Conservation (phyloP, 2,888 invertebrate species). For the Carcina quercana region DNA sequence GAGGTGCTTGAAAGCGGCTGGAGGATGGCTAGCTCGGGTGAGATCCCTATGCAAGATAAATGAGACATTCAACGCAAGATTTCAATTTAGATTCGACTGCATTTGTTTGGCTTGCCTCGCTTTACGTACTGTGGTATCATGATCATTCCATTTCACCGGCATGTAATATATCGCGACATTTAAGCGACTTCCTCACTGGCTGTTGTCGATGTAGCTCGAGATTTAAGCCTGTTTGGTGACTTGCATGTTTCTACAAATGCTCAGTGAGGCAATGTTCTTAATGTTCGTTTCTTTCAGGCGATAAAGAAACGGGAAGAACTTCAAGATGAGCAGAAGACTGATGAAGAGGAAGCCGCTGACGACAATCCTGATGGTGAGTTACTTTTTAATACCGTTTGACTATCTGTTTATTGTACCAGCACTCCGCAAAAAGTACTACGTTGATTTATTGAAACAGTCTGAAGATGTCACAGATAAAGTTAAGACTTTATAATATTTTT, state of each 20-base stretch:
- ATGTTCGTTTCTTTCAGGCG: slow-evolving; percentile 46
- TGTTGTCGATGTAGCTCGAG: slow-evolving; percentile 30
- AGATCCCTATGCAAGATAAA: slow-evolving; percentile 55
- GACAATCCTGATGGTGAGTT: slow-evolving; percentile 61
- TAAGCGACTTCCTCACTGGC: slow-evolving; percentile 26
- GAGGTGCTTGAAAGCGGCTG: slow-evolving; percentile 69
- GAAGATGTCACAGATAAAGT: slow-evolving; percentile 7
- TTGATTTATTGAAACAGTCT: slow-evolving; percentile 1
- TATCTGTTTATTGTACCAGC: no score
- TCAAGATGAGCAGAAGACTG: slow-evolving; percentile 59
- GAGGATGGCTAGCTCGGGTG: slow-evolving; percentile 71
- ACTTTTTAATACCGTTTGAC: slow-evolving; percentile 2
- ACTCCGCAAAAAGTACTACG: no score
- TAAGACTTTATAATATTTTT: no score
- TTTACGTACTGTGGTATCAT: slow-evolving; percentile 45
- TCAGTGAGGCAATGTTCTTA: slow-evolving; percentile 19
- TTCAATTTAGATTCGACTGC: slow-evolving; percentile 61
- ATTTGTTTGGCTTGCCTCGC: slow-evolving; percentile 53
- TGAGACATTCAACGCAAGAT: slow-evolving; percentile 52
- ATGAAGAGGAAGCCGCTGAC: slow-evolving; percentile 51
- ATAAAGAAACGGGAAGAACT: slow-evolving; percentile 64
- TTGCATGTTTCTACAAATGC: slow-evolving; percentile 21
- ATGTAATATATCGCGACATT: slow-evolving; percentile 34
- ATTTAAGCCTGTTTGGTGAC: slow-evolving; percentile 25
- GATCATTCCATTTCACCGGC: slow-evolving; percentile 38